Evolutionary conservation across 2,888 invertebrate species (phyloP).

Genomic region (Drosophila nigritarsus): DNA sequence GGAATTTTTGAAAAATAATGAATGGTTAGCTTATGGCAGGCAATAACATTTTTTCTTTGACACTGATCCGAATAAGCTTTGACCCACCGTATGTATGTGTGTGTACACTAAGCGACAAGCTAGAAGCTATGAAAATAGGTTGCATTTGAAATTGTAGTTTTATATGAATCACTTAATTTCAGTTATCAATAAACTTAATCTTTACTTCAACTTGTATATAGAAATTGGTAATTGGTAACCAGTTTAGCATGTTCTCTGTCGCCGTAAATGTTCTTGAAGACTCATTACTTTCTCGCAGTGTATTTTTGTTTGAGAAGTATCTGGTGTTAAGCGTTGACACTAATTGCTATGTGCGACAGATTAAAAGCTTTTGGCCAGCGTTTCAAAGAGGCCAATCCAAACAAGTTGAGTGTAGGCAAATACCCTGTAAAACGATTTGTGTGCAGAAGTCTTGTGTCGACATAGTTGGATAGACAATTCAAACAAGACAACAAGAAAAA

Average conservation of each 20-base stretch:
- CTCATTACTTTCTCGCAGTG: slow-evolving; percentile 14
- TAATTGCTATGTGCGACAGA: slow-evolving; percentile 69
- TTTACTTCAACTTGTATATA: background rate
- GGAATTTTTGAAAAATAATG: no score
- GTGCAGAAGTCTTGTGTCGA: background rate
- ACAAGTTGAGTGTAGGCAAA: background rate
- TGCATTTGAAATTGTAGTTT: background rate
- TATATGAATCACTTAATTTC: background rate
- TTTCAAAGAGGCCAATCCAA: slow-evolving; percentile 52
- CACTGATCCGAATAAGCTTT: no score
- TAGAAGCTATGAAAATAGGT: background rate
- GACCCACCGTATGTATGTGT: background rate
- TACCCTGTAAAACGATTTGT: slow-evolving; percentile 9
- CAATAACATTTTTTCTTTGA: no score
- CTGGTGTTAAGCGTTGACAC: slow-evolving; percentile 56
- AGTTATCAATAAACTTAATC: background rate
- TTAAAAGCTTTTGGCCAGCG: slow-evolving; percentile 56
- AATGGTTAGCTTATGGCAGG: no score
- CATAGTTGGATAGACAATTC: background rate
- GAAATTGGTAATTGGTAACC: background rate
- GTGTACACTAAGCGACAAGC: slow-evolving; percentile 26
- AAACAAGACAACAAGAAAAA: background rate
- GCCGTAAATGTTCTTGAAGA: no score
- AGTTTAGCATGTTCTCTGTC: background rate
- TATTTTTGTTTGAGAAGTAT: slow-evolving; percentile 24